Evolutionary conservation across 2,888 invertebrate genomes (phyloP).

Genomic region (Troides aeacus): DNA sequence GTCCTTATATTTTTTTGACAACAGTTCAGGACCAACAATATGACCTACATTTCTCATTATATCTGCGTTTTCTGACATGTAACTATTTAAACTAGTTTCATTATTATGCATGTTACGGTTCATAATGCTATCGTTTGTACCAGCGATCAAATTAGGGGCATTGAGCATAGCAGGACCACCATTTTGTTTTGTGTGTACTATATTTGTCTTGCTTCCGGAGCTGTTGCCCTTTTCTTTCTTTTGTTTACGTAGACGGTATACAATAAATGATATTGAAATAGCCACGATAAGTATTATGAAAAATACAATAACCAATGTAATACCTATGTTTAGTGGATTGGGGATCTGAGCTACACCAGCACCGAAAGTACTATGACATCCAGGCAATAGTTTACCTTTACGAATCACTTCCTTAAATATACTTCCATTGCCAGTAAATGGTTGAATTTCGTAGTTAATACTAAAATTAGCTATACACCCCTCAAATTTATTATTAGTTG

Average conservation of each 20-base stretch:
- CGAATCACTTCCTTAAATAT: constrained; percentile 85
- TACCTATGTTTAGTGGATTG: constrained; percentile 94
- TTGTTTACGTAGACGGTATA: constrained; percentile 92
- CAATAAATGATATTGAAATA: constrained; percentile 94
- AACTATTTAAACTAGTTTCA: constrained; percentile 85
- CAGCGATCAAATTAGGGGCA: constrained; percentile 83
- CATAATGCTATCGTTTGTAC: constrained; percentile 85
- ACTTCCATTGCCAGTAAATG: constrained; percentile 92
- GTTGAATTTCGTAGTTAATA: constrained; percentile 93
- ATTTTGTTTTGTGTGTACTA: constrained; percentile 88
- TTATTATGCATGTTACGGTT: constrained; percentile 84
- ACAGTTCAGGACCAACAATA: constrained; percentile 90
- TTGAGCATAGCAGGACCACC: constrained; percentile 85
- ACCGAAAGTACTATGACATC: constrained; percentile 88
- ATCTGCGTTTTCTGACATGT: constrained; percentile 86
- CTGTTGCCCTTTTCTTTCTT: constrained; percentile 90
- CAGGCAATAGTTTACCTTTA: constrained; percentile 86
- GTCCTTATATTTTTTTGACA: constrained; percentile 94
- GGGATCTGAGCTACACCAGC: constrained; percentile 88
- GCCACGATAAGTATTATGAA: constrained; percentile 94
- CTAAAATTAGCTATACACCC: constrained; percentile 95
- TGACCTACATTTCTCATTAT: constrained; percentile 88
- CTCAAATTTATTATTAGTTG: constrained; percentile 84
- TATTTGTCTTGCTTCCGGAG: constrained; percentile 82
- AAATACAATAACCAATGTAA: constrained; percentile 95